Base-by-base conservation (phyloP, 2,888 invertebrate species). In the Brenthis hecate region DNA sequence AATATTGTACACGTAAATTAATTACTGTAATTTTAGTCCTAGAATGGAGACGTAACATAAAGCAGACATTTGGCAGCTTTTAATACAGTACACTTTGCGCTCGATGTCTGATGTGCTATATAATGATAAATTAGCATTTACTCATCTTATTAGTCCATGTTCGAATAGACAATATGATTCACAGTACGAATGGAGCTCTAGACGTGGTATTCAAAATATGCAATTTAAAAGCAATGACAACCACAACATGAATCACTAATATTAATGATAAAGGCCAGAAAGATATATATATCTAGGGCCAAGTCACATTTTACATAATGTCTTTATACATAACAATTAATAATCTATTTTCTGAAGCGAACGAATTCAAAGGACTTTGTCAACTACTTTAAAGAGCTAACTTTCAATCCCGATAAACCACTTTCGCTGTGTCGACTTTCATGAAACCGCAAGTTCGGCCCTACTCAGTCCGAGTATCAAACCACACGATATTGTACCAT, bases 391-490 rank as follows among this genome's bases (percentile, higher is more conserved):
- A 58, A 61, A 48, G 55, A 54, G 70, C 63, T 63, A 61, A 72
- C 73, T 74, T 73, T 74, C 75, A 65, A 76, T 75, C 75, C 76
- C 72, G 75, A 75, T 73, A 76, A 73, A 75, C 76, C 76, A 77
- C 77, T 77, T 77, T 77, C 77, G 72, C 76, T 75, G 65, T 56
- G 61, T 36, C 65, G 73, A 74, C 75, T 75, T 76, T 73, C 76
- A 67, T 75, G 75, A 67, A 66, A 68, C 72, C 70, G 64, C 68
- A 66, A 65, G 57, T 69, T 69, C 54, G 72, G 72, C 72, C 70
- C 73, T 70, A 68, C 66, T 63, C 62, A 53, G 23, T 60, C 48
- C 47, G 19, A 55, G 61, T 62, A 36, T 60, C 61, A 23, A 51
- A 56, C 65, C 56, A 65, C 65, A 48, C 60, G 62, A 57, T 54